Conservation (phyloP, 2,797 vertebrate genomes). For the Thunnus albacares region DNA sequence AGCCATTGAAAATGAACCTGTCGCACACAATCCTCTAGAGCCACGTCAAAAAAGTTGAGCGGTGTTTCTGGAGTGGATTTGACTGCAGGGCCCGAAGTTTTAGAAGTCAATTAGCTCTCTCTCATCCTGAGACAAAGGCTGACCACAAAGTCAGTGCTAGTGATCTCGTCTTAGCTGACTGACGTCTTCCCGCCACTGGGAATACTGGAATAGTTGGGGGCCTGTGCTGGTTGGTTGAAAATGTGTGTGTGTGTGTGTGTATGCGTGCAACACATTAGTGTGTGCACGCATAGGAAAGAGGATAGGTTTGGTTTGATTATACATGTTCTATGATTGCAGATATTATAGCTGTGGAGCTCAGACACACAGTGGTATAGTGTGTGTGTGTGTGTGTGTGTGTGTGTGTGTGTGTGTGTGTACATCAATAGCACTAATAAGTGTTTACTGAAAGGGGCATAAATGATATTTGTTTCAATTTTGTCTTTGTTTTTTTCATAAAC, state of each 20-base stretch:
- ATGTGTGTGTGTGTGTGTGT: neutral
- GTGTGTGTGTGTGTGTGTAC: neutral
- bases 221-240: neutral
- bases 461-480: no score
- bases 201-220: conserved; percentile 26
- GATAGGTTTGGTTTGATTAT: conserved; percentile 1
- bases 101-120: conserved; percentile 77
- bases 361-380: neutral
- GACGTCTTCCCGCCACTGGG: conserved; percentile 29
- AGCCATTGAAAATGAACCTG: conserved; percentile 85
- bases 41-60: conserved; percentile 74
- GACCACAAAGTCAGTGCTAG: conserved; percentile 53
- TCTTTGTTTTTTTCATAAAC: no score
- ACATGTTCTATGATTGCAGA: neutral
- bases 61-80: conserved; percentile 77
- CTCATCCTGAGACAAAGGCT: conserved; percentile 61
- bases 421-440: no score
- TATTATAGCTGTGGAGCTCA: neutral
- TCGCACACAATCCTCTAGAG: conserved; percentile 85
- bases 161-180: conserved; percentile 47
- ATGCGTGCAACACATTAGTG: neutral
- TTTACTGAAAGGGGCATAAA: no score
- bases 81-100: conserved; percentile 84
- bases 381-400: neutral
- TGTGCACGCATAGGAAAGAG: neutral